Percentiles rank a stretch among this genome's conserved stretches.
These are phyloP conservation scores for Calliopum simillimum DNA, from an alignment of 2,888 invertebrate genomes.

Conservation along the genomic window DNA sequence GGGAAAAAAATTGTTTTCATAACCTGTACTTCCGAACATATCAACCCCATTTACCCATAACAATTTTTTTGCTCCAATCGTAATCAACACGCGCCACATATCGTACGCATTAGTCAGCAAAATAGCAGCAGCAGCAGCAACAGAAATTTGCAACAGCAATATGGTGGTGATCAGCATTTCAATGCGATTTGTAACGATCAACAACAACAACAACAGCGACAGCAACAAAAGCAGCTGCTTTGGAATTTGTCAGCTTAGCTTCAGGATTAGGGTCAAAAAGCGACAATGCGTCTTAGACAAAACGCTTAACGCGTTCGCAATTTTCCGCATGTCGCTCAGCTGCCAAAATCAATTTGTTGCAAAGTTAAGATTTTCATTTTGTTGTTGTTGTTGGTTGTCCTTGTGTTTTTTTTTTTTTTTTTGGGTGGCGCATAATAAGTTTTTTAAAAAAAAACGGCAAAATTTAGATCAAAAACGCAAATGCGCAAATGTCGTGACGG, in stretches of 20 bases:
- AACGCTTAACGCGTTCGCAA: neutral
- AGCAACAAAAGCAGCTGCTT: conserved; percentile 23
- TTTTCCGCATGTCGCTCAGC: conserved; percentile 55
- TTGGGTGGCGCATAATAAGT: too few relatives aligned
- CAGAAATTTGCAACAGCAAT: too few relatives aligned
- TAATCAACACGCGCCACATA: neutral
- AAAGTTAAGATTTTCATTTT: too few relatives aligned
- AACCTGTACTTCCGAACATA: too few relatives aligned
- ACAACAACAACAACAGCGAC: neutral
- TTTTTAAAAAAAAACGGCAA: too few relatives aligned
- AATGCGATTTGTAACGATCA: neutral
- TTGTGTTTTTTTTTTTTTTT: too few relatives aligned
- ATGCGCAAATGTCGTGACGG: too few relatives aligned
- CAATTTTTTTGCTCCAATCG: neutral
- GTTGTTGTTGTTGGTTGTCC: too few relatives aligned
- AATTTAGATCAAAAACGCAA: too few relatives aligned
- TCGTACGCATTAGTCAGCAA: conserved; percentile 27
- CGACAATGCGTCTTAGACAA: conserved; percentile 46
- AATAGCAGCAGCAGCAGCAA: conserved; percentile 13
- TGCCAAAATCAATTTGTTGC: conserved; percentile 56
- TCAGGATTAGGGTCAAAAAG: conserved; percentile 58
- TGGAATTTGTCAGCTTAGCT: conserved; percentile 51
- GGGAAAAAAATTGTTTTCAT: too few relatives aligned
- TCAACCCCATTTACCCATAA: conserved; percentile 18
- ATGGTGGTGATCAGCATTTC: neutral